These are phyloP conservation scores for Oxytorus armatus DNA, from an alignment of 2,888 invertebrate species.

Conservation along the genomic window DNA sequence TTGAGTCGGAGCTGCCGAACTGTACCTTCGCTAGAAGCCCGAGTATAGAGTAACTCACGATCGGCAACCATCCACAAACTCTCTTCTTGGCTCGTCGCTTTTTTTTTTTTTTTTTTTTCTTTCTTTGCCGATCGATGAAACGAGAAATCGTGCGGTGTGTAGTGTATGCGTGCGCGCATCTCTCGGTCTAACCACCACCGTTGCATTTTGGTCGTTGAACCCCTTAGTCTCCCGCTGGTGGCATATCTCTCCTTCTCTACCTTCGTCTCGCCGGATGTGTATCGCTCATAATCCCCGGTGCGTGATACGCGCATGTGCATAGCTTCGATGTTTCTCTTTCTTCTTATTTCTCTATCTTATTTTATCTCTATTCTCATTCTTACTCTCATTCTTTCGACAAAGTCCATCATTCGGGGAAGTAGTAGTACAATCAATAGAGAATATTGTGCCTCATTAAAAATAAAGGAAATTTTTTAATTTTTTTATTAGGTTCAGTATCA, in stretches of 20 bases:
- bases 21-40: constrained; percentile 61
- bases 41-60: constrained; percentile 11
- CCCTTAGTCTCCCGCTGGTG: constrained; percentile 39
- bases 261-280: constrained; percentile 1
- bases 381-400: constrained; percentile 5
- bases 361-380: constrained; percentile 12
- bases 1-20: constrained; percentile 13
- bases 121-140: constrained; percentile 65
- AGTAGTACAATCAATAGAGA: too few species aligned
- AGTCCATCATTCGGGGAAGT: too few species aligned
- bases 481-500: too few species aligned
- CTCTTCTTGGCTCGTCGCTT: constrained; percentile 57
- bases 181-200: constrained; percentile 61
- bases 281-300: not conserved
- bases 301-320: not conserved
- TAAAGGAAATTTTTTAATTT: too few species aligned
- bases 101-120: constrained; percentile 13
- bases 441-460: too few species aligned
- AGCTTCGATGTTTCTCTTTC: not conserved
- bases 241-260: constrained; percentile 11
- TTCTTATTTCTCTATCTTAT: not conserved
- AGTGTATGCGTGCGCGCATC: not conserved
- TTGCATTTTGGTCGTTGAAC: constrained; percentile 80
- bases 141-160: constrained; percentile 56
- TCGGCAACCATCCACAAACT: constrained; percentile 57